A percentile compares a stretch with the other conserved stretches of the same genome.
Conservation (phyloP, 2,888 invertebrate species). For the Drosophila yooni region DNA sequence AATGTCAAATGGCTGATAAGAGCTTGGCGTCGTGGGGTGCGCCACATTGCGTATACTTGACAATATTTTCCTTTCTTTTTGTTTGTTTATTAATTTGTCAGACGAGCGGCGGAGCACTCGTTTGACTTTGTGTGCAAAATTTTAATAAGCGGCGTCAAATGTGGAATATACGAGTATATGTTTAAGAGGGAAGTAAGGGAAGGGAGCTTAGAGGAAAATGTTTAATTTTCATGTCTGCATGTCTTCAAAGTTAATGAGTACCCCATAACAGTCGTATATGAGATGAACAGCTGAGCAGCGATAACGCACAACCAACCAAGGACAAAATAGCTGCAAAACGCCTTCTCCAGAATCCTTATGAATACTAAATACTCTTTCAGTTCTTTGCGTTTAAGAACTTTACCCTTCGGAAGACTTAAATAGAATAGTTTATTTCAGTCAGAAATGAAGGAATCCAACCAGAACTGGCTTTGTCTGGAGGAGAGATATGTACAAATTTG, state of each 20-base stretch:
- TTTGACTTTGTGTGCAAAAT: slow-evolving; percentile 31
- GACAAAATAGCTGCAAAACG: background rate
- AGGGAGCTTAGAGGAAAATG: background rate
- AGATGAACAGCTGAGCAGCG: background rate
- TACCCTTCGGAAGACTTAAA: background rate
- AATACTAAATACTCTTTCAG: background rate
- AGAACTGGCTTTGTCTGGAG: too few species aligned
- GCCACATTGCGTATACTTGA: slow-evolving; percentile 50
- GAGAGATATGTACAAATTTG: background rate
- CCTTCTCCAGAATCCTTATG: background rate
- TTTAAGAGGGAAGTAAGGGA: too few species aligned
- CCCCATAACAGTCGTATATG: background rate
- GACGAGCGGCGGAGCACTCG: slow-evolving; percentile 4
- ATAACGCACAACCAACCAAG: background rate
- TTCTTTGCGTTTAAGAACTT: background rate
- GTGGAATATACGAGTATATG: slow-evolving; percentile 1
- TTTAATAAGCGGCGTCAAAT: slow-evolving; percentile 53
- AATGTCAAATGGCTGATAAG: slow-evolving; percentile 66
- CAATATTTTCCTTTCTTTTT: slow-evolving; percentile 19
- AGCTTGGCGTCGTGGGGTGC: slow-evolving; percentile 5
- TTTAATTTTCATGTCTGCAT: slow-evolving; percentile 26
- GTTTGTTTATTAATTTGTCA: slow-evolving; percentile 58
- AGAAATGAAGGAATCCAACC: background rate
- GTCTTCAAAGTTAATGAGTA: slow-evolving; percentile 23
- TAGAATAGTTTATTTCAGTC: background rate